Conservation (phyloP, 2,113 vertebrate genomes). For the Lepus europaeus region DNA sequence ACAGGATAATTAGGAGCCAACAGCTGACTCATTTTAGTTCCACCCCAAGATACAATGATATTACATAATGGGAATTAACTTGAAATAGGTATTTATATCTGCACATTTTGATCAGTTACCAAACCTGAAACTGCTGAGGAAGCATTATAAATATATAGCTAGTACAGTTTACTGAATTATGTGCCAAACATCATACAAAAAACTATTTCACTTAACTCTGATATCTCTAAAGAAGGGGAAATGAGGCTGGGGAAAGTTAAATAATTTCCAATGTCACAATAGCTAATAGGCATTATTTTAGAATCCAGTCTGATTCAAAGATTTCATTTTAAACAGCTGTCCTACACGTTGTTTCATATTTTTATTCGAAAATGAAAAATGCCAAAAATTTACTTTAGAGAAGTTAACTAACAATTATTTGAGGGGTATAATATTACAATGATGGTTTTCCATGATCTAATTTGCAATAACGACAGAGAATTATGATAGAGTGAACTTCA, state of each 20-base stretch:
- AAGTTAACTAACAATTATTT: conserved; percentile 55
- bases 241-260: neutral
- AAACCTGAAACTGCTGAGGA: conserved; percentile 47
- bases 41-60: conserved; percentile 5
- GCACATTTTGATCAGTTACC: conserved; percentile 30
- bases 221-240: neutral
- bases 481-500: neutral
- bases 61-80: neutral
- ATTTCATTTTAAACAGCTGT: conserved; percentile 29
- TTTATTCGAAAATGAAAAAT: neutral
- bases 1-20: neutral
- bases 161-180: neutral
- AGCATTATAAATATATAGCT: neutral
- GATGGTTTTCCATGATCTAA: conserved; percentile 23
- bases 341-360: neutral
- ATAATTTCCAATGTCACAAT: neutral
- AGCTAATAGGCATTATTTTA: neutral
- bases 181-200: conserved; percentile 3
- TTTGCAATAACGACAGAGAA: neutral
- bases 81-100: neutral
- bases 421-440: neutral
- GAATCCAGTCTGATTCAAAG: conserved; percentile 6
- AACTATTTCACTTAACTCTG: conserved; percentile 3
- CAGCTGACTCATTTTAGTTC: conserved; percentile 39
- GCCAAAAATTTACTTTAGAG: conserved; percentile 36